Conservation (phyloP, 2,888 invertebrate species). For the Drosophila paranaensis region DNA sequence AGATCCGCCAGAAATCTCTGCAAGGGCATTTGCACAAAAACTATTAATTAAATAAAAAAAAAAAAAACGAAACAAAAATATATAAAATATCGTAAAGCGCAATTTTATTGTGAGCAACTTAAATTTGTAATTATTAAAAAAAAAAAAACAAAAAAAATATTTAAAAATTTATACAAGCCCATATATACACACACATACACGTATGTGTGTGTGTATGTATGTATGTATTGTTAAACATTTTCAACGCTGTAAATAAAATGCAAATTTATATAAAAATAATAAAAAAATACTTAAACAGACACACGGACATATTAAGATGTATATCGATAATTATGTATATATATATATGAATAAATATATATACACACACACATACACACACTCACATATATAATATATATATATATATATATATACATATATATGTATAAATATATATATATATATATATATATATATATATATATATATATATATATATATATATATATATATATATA, state of each 20-base stretch:
- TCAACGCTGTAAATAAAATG: conserved; percentile 52
- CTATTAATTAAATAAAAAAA: background rate
- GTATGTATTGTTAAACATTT: conserved; percentile 51
- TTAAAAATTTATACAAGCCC: conserved; percentile 21
- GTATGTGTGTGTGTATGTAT: conserved; percentile 8
- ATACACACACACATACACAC: conserved; percentile 12
- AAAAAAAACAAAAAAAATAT: background rate
- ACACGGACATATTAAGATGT: conserved; percentile 23
- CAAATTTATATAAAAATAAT: conserved; percentile 23
- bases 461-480: conserved; percentile 48
- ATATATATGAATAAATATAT: conserved; percentile 46
- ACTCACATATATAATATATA: background rate
- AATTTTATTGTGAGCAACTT: conserved; percentile 62
- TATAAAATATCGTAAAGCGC: conserved; percentile 31
- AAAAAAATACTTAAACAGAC: conserved; percentile 1
- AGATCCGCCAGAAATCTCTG: background rate
- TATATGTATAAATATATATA: conserved; percentile 63
- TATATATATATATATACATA: conserved; percentile 60
- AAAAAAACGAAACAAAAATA: conserved; percentile 5
- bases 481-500: conserved; percentile 42
- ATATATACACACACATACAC: conserved; percentile 15
- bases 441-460: conserved; percentile 44
- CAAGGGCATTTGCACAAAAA: conserved; percentile 16
- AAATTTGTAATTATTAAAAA: conserved; percentile 63
- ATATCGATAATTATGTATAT: conserved; percentile 47